A percentile compares a stretch with the other conserved stretches of the same genome.
Evolutionary conservation across 2,113 vertebrate species (phyloP).

Genomic region (Tympanuchus pallidicinctus): DNA sequence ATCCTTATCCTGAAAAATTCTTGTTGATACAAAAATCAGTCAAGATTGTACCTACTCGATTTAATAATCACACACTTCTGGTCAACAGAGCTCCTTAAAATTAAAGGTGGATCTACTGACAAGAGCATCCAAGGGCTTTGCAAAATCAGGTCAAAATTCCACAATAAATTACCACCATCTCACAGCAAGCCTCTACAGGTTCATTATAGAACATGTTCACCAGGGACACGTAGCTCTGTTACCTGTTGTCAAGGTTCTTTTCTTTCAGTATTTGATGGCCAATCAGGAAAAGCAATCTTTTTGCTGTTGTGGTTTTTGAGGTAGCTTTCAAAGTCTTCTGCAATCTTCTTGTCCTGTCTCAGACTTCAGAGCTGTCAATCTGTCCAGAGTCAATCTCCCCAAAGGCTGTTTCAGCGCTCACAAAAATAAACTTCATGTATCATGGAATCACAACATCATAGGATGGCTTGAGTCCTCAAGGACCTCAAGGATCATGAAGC

Average conservation of each 20-base stretch:
- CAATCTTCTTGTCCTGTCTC: not conserved
- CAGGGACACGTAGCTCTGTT: not conserved
- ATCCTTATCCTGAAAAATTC: not conserved
- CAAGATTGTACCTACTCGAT: not conserved
- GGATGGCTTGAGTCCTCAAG: no score
- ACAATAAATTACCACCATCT: not conserved
- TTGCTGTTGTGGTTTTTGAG: not conserved
- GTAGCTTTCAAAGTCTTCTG: not conserved
- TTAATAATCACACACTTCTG: not conserved
- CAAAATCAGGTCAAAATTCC: not conserved
- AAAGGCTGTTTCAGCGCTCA: not conserved
- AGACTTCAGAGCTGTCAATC: not conserved
- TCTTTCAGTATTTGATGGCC: not conserved
- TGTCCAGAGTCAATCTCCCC: not conserved
- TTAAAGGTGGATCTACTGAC: not conserved
- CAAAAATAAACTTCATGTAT: not conserved
- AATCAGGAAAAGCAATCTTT: not conserved
- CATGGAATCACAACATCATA: no score
- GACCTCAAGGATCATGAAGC: no score
- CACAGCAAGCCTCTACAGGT: not conserved
- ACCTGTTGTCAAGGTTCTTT: not conserved
- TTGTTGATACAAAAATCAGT: not conserved
- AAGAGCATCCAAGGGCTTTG: not conserved
- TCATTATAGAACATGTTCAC: not conserved
- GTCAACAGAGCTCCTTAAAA: not conserved